Base-by-base conservation (phyloP, 2,888 invertebrate species). In the Eupeodes latifasciatus region DNA sequence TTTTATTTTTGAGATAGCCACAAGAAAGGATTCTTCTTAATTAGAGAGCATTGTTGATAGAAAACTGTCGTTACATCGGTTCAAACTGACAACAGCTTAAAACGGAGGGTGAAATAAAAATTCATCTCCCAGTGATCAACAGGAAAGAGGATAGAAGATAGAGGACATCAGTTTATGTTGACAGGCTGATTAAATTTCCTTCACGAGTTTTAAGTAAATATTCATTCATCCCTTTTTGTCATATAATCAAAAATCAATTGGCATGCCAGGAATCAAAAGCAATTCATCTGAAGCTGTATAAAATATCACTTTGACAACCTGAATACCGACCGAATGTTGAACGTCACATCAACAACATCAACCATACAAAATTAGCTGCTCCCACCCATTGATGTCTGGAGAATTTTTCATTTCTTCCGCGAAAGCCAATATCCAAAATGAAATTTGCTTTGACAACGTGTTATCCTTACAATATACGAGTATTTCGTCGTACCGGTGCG, bases 1-100 rank as follows among this genome's bases (percentile, higher is more conserved):
- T 59, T 59, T 36, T 27, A 27, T 11, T 47, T 11, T 27, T 64
- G 55, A 84, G 85, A 85, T 88, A 85, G 88, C 88, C 88, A 88
- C 88, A 88, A 88, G 87, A 88, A 88, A 88, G 88, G 88, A 85
- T 88, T 88, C 88, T 78, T 84, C 88, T 75, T 88, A 88, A 88
- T 88, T 88, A 88, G 85, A 81, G 81, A 88, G 81, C 78, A 85
- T 79, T 88, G 88, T 88, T 88, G 88, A 88, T 83, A 81, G 81
- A 85, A 88, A 88, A 88, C 84, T 85, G 88, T 88, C 88, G 81
- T 88, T 88, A 88, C 85, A 88, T 85, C 49, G 85, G 85, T 78
- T 74, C 69, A 71, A 85, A 71, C 81, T 85, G 85, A 85, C 81
- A 75, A 81, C 81, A 61, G 81, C 64, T 71, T 19, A 55, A 71